phyloP scores from a whole-genome alignment of 2,888 invertebrate genomes.

The Apoda limacodes region DNA sequence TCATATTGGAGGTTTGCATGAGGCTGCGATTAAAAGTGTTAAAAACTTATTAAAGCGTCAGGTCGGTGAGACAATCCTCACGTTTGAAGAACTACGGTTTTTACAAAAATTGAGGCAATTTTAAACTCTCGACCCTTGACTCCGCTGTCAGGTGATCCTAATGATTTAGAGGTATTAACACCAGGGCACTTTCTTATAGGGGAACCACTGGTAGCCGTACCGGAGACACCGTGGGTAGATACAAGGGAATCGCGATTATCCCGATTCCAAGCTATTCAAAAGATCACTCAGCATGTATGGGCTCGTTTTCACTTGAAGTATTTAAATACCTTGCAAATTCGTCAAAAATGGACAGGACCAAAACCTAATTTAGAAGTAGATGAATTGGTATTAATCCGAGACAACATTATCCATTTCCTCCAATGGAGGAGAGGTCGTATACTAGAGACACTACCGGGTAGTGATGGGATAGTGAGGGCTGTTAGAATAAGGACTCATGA shows the following conservation, averaged over 20 bases:
- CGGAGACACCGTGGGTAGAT: constrained; percentile 4
- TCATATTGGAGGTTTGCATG: constrained; percentile 11
- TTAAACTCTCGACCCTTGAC: constrained; percentile 14
- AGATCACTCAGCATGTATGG: constrained; percentile 13
- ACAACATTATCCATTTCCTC: constrained; percentile 6
- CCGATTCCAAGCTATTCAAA: constrained; percentile 8
- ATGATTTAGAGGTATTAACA: constrained; percentile 15
- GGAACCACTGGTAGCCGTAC: constrained; percentile 9
- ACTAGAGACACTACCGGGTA: constrained; percentile 4
- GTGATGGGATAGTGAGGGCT: constrained; percentile 8
- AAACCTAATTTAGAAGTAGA: not conserved
- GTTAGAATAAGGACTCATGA: constrained; percentile 5
- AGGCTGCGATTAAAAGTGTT: constrained; percentile 12
- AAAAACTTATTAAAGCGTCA: constrained; percentile 14
- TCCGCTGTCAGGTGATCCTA: constrained; percentile 24
- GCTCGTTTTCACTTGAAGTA: constrained; percentile 7
- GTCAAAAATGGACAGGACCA: constrained; percentile 7
- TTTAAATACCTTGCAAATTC: constrained; percentile 6
- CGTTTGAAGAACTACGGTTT: constrained; percentile 6
- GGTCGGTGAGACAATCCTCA: constrained; percentile 16
- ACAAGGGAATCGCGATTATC: too few relatives aligned
- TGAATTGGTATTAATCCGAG: constrained; percentile 7
- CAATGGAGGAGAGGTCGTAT: constrained; percentile 9
- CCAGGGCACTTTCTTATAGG: constrained; percentile 15
- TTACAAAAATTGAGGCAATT: constrained; percentile 19